These are phyloP conservation scores for Trichonephila inaurata DNA, from an alignment of 1,140 invertebrate genomes.

Conservation along the genomic window DNA sequence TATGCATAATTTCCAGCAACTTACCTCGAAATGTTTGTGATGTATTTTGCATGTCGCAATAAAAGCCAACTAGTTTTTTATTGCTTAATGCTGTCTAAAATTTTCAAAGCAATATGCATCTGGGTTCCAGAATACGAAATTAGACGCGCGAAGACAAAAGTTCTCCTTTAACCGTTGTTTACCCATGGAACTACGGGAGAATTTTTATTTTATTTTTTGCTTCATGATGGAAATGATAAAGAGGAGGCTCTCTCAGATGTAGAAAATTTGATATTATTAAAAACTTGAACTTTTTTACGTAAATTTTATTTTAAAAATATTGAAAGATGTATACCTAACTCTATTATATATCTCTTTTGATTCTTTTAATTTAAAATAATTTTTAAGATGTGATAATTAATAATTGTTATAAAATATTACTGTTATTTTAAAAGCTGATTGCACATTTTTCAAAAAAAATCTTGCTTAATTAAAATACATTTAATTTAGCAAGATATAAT, in stretches of 20 bases:
- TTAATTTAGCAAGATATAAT: too few species aligned
- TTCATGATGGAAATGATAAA: background rate
- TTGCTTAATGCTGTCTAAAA: slow-evolving; percentile 52
- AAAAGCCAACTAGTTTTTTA: slow-evolving; percentile 65
- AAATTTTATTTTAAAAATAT: background rate
- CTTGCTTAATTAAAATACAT: too few species aligned
- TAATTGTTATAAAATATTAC: background rate
- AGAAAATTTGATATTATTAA: background rate
- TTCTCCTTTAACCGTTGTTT: slow-evolving; percentile 74
- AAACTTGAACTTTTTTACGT: background rate
- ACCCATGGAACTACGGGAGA: slow-evolving; percentile 15
- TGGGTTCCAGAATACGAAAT: slow-evolving; percentile 75
- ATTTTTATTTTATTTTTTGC: slow-evolving; percentile 49
- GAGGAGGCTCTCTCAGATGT: background rate
- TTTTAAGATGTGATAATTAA: background rate
- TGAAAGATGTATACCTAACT: background rate
- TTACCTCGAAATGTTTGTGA: slow-evolving; percentile 76
- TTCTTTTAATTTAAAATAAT: background rate
- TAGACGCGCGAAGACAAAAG: slow-evolving; percentile 76
- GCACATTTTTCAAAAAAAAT: background rate
- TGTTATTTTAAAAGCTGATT: background rate
- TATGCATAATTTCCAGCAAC: background rate
- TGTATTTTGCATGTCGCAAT: slow-evolving; percentile 76
- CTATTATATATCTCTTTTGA: background rate
- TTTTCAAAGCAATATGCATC: slow-evolving; percentile 68